phyloP scores from a whole-genome alignment of 2,797 vertebrate genomes.

The Oceanodroma leucorhoa region DNA sequence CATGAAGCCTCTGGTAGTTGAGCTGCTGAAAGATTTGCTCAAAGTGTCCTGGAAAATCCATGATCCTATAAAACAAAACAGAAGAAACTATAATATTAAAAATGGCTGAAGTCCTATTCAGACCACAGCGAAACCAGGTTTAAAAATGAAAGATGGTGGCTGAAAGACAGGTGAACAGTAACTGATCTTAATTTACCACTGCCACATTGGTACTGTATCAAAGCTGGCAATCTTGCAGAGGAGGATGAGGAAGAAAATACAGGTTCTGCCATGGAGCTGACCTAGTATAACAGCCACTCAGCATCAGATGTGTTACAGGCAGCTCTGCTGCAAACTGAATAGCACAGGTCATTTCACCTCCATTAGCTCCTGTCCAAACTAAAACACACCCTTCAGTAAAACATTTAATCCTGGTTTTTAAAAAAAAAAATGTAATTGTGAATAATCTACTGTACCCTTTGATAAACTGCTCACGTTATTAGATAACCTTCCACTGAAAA shows the following conservation, averaged over 20 bases:
- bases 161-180: not conserved
- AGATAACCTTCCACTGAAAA: not conserved
- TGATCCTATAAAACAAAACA: constrained; percentile 75
- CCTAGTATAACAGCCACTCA: not conserved
- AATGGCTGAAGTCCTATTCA: not conserved
- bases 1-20: constrained; percentile 94
- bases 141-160: not conserved
- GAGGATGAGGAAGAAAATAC: not conserved
- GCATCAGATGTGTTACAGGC: not conserved
- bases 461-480: not conserved
- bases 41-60: constrained; percentile 99
- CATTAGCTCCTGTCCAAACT: not conserved
- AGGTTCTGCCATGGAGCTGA: not conserved
- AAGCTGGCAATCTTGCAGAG: not conserved
- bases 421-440: not conserved
- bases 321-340: not conserved
- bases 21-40: constrained; percentile 98
- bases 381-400: not conserved
- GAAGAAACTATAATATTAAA: not conserved
- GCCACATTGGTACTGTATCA: fast-evolving
- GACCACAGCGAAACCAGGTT: not conserved
- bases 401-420: not conserved
- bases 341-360: fast-evolving
- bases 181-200: not conserved
- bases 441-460: not conserved